These are phyloP conservation scores for Notothenia coriiceps DNA, from an alignment of 2,113 vertebrate genomes.

Conservation along the genomic window DNA sequence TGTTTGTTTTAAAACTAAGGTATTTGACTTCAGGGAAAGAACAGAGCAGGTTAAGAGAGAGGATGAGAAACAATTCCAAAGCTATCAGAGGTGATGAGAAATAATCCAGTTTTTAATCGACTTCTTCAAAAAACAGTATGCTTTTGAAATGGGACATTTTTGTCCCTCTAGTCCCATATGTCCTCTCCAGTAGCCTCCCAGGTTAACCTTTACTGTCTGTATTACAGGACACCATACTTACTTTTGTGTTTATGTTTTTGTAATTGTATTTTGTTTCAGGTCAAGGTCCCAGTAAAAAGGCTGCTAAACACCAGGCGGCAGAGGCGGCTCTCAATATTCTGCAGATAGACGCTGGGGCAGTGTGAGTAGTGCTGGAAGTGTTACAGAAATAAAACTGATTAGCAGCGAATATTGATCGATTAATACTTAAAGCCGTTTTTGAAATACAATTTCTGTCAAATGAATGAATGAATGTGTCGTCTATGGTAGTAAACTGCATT, in stretches of 20 bases:
- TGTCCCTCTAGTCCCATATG: not conserved
- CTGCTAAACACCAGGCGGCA: slow-evolving; percentile 92
- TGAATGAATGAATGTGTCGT: not conserved
- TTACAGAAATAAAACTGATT: not conserved
- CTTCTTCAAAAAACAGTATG: not conserved
- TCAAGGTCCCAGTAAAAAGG: slow-evolving; percentile 91
- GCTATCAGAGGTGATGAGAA: slow-evolving; percentile 22
- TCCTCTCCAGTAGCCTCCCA: not conserved
- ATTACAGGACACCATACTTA: not conserved
- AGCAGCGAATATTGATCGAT: no score
- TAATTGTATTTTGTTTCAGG: slow-evolving; percentile 77
- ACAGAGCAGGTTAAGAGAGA: slow-evolving; percentile 26
- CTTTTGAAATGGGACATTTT: not conserved
- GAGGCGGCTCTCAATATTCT: slow-evolving; percentile 87
- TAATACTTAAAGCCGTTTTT: not conserved
- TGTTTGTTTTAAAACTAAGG: not conserved
- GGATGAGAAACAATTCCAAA: slow-evolving; percentile 28
- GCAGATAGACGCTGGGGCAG: slow-evolving; percentile 79
- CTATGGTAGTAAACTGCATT: not conserved
- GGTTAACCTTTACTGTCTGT: not conserved
- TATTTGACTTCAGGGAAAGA: slow-evolving; percentile 27
- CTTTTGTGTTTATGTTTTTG: not conserved
- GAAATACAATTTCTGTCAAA: not conserved
- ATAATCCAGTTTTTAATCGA: not conserved
- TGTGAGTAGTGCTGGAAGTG: slow-evolving; percentile 78